Base-by-base conservation (phyloP, 2,888 invertebrate genomes). In the Lepidocyrtoides sp. region DNA sequence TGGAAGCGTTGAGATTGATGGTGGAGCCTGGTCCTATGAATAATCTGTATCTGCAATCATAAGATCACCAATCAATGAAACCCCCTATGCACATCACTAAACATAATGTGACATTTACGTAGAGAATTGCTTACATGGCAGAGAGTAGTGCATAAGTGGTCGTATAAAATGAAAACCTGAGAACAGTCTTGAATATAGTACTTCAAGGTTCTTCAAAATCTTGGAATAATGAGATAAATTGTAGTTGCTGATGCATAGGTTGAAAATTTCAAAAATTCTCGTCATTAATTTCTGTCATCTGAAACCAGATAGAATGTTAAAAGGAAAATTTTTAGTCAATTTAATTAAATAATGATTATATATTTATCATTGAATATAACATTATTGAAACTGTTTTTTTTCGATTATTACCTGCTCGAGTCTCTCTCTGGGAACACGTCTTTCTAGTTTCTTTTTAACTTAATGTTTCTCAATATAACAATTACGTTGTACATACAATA, bases 1-100 rank as follows among this genome's bases (percentile, higher is more conserved):
- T 89, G 89, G 89, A 89, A 89, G 89, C 89, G 51, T 89, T 82
- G 44, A 41, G n/a, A n/a, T n/a, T n/a, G 75, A 72, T 44, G 32
- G 32, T 48, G 44, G 23, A 48, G 23, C 51, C 51, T 84, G 66
- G 66, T 41, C 85, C 69, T 41, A 44, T 48, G 17, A 20, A 29
- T 79, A 75, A 57, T 72, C 51, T 87, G 77, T 44, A 77, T 66
- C 81, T 86, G 60, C 14, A 57, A 3, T 23, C 26, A 20, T 23
- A 26, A 23, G 26, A 60, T 63, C 8, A 63, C n/a, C 7, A 3
- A 7, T n/a, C 1, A 48, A 44, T 48, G 54, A 17, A 26, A 23
- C n/a, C 29, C 2, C n/a, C 41, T 8, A 20, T 20, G 29, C 17
- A 77, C 17, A 29, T n/a, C 17, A 32, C 14, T 60, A 60, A 60